These are phyloP conservation scores for Atopsyche davidsoni DNA, from an alignment of 1,140 invertebrate genomes.

Conservation along the genomic window DNA sequence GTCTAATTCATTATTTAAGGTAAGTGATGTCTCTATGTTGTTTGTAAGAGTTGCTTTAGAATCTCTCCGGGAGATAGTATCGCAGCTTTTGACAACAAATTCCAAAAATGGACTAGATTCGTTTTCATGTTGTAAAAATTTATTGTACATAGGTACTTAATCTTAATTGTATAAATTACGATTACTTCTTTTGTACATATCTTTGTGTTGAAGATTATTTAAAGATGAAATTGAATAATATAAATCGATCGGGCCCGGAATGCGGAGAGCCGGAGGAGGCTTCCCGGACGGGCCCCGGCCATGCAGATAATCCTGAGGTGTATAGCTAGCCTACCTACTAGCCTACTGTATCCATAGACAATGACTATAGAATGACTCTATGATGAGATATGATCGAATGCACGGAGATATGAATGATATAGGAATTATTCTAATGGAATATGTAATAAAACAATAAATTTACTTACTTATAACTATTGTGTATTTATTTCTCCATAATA, in stretches of 20 bases:
- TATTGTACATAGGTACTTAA: constrained; percentile 32
- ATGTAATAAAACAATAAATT: constrained; percentile 46
- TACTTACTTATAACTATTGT: constrained; percentile 34
- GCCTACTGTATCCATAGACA: constrained; percentile 29
- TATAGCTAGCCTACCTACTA: constrained; percentile 25
- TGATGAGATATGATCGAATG: constrained; percentile 5
- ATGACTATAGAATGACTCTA: constrained; percentile 21
- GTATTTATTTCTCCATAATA: constrained; percentile 25
- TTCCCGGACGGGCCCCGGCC: constrained; percentile 4
- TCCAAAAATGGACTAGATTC: constrained; percentile 22
- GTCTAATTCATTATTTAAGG: constrained; percentile 40
- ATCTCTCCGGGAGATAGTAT: constrained; percentile 20
- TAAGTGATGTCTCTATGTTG: constrained; percentile 29
- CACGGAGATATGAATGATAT: constrained; percentile 29
- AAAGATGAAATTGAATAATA: constrained; percentile 26
- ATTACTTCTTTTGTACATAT: constrained; percentile 31
- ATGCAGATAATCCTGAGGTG: constrained; percentile 14
- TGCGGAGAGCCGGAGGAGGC: not conserved
- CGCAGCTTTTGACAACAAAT: constrained; percentile 21
- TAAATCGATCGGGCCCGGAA: not conserved
- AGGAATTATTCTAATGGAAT: constrained; percentile 51
- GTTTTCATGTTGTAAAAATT: constrained; percentile 30
- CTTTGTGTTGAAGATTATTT: constrained; percentile 30
- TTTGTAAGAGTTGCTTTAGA: constrained; percentile 21
- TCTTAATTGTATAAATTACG: constrained; percentile 29